Evolutionary conservation across 2,113 vertebrate genomes (phyloP).

Genomic region (Cricetomys ansorgei): DNA sequence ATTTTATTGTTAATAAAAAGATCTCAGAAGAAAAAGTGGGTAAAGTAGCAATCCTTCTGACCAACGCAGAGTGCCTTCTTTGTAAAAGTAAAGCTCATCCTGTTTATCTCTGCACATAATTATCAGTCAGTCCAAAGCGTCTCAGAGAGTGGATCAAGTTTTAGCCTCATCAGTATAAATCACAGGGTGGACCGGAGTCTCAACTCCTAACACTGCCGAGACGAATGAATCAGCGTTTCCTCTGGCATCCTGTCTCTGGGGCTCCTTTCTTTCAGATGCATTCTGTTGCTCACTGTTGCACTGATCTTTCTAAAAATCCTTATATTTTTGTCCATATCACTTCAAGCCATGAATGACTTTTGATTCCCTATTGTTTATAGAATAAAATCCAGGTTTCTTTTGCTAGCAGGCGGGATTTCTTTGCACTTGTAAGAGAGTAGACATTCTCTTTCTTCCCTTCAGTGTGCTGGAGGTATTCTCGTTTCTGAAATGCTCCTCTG

Average conservation of each 20-base stretch:
- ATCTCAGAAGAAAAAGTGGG: neutral
- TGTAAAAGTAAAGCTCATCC: neutral
- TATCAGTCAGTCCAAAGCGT: constrained; percentile 4
- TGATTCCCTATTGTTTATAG: neutral
- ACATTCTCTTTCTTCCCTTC: neutral
- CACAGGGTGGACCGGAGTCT: neutral
- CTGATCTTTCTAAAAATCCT: neutral
- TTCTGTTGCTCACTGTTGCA: neutral
- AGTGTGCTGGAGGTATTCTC: neutral
- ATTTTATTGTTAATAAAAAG: constrained; percentile 47
- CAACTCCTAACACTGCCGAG: neutral
- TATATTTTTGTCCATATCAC: neutral
- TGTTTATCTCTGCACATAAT: neutral
- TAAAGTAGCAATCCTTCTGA: constrained; percentile 20
- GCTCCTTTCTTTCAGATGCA: constrained; percentile 45
- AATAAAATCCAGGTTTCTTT: neutral
- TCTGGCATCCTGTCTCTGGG: neutral
- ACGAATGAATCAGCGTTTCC: neutral
- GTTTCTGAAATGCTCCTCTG: neutral
- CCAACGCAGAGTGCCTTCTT: neutral
- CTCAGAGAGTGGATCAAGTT: neutral
- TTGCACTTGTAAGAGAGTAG: neutral
- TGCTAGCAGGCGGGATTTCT: neutral
- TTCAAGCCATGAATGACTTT: neutral
- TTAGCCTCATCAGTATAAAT: neutral